phyloP scores from a whole-genome alignment of 1,140 invertebrate genomes.

The Sycophila sp. region DNA sequence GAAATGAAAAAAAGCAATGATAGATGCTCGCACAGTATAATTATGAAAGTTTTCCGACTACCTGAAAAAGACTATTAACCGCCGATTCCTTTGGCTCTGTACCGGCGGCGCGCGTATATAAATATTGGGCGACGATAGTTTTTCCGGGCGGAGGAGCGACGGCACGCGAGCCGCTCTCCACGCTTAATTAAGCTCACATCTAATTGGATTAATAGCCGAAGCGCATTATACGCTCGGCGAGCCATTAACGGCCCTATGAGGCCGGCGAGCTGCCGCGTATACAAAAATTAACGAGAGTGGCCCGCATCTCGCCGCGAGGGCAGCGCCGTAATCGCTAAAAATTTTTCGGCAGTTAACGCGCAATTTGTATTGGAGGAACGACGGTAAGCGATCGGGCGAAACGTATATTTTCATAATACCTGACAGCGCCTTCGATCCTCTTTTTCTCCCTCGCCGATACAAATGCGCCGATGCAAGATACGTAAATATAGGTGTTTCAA shows the following conservation, averaged over 20 bases:
- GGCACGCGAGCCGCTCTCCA: too few species aligned
- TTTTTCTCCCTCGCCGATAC: neutral
- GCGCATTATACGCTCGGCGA: too few species aligned
- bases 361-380: neutral
- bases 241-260: neutral
- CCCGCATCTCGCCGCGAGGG: neutral
- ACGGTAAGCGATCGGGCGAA: neutral
- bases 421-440: neutral
- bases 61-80: constrained; percentile 1
- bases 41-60: neutral
- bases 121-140: neutral
- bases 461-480: constrained; percentile 3
- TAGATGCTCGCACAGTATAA: neutral
- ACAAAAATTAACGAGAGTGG: neutral
- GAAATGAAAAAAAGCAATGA: neutral
- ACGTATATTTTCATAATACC: neutral
- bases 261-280: neutral
- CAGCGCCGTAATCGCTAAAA: too few species aligned
- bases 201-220: neutral
- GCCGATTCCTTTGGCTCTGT: neutral
- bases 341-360: neutral
- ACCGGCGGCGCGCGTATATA: neutral
- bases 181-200: constrained; percentile 6
- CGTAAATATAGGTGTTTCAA: constrained; percentile 9
- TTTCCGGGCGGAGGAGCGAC: constrained; percentile 2